phyloP scores from a whole-genome alignment of 1,140 invertebrate species.

The Limonius californicus region DNA sequence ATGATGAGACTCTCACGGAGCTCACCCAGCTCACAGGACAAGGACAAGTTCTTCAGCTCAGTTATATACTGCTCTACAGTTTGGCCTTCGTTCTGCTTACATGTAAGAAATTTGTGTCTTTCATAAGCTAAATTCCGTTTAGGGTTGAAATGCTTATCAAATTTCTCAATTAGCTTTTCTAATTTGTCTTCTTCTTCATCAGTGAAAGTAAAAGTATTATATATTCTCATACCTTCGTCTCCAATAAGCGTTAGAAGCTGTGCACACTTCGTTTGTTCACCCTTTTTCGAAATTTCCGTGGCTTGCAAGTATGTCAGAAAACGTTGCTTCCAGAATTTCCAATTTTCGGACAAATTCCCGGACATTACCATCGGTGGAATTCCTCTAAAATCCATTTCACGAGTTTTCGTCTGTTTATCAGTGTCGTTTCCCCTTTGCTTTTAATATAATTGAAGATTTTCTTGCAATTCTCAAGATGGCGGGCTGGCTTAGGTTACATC shows the following conservation, averaged over 20 bases:
- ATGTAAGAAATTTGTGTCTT: background rate
- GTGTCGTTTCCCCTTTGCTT: too few species aligned
- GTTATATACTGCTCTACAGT: constrained; percentile 5
- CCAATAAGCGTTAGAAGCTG: background rate
- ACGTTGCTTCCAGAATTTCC: constrained; percentile 34
- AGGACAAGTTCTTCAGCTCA: background rate
- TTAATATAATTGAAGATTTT: too few species aligned
- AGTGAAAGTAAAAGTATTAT: background rate
- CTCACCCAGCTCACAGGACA: background rate
- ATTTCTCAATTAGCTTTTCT: background rate
- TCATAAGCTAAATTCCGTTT: background rate
- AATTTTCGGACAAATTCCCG: constrained; percentile 37
- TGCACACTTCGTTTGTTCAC: background rate
- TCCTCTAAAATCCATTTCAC: background rate
- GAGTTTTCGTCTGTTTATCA: too few species aligned
- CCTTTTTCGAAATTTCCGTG: constrained; percentile 25
- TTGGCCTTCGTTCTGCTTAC: constrained; percentile 7
- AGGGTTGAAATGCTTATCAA: background rate
- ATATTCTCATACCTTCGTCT: background rate
- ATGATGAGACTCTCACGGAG: constrained; percentile 4
- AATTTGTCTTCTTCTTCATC: background rate
- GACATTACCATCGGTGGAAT: background rate
- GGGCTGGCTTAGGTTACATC: too few species aligned
- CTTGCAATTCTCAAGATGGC: too few species aligned
- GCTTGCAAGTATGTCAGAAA: constrained; percentile 38